Percentiles rank a stretch among this genome's conserved stretches.
phyloP scores from a whole-genome alignment of 2,113 vertebrate genomes.

The Engraulis encrasicolus region DNA sequence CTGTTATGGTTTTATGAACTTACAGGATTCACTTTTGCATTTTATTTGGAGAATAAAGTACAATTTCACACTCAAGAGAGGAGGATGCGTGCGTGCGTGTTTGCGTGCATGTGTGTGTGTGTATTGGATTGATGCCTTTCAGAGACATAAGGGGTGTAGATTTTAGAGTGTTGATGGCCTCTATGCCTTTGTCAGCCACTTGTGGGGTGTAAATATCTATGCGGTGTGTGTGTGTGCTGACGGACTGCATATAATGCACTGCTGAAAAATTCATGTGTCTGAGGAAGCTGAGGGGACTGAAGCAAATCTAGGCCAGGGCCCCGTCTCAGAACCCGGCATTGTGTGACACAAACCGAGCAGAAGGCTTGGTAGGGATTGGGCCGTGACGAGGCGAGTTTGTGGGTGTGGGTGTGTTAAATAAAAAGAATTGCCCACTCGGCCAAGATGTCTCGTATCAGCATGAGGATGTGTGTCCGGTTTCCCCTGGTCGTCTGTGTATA shows the following conservation, averaged over 20 bases:
- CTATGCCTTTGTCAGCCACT: not conserved
- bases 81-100: not conserved
- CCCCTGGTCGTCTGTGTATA: no score
- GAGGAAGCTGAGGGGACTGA: not conserved
- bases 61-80: not conserved
- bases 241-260: not conserved
- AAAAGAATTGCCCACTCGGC: not conserved
- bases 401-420: not conserved
- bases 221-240: not conserved
- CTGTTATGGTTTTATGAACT: not conserved
- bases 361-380: not conserved
- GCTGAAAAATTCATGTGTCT: not conserved
- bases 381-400: conserved; percentile 42
- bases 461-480: no score
- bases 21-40: not conserved
- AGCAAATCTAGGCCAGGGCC: conserved; percentile 9
- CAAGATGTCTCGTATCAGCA: no score
- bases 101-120: no score
- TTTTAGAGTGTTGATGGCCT: not conserved
- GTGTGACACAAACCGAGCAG: not conserved
- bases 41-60: not conserved
- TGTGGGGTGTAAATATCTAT: not conserved
- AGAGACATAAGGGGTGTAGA: not conserved
- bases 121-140: no score
- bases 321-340: not conserved